These are phyloP conservation scores for Parauchenoglanis ngamensis DNA, from an alignment of 2,797 vertebrate genomes.

Conservation along the genomic window DNA sequence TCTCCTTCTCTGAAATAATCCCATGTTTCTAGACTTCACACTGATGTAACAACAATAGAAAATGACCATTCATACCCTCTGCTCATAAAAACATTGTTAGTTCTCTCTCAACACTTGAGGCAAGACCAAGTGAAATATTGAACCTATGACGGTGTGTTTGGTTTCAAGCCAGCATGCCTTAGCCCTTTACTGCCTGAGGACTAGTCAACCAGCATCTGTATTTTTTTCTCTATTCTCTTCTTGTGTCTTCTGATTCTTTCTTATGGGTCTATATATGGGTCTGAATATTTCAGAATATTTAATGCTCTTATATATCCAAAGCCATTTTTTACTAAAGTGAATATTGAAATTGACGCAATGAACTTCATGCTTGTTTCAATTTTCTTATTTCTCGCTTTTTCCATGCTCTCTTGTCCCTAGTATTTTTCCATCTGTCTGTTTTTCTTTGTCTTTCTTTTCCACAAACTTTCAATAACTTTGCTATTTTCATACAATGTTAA, in stretches of 20 bases:
- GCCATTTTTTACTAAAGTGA: background rate
- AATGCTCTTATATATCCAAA: background rate
- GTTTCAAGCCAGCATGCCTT: slow-evolving; percentile 42
- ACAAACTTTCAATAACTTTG: background rate
- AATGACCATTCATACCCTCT: slow-evolving; percentile 19
- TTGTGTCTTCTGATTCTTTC: background rate
- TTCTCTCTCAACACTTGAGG: slow-evolving; percentile 39
- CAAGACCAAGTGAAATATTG: slow-evolving; percentile 40
- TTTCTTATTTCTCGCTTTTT: background rate
- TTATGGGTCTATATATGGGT: background rate
- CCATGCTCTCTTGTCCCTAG: background rate
- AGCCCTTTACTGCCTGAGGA: slow-evolving; percentile 43
- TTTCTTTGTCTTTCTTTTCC: background rate
- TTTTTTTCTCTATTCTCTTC: slow-evolving; percentile 37
- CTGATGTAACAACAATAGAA: slow-evolving; percentile 23
- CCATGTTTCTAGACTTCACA: slow-evolving; percentile 33
- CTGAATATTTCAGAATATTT: background rate
- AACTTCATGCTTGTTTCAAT: background rate
- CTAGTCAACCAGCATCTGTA: slow-evolving; percentile 15
- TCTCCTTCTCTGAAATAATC: slow-evolving; percentile 55
- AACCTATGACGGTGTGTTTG: slow-evolving; percentile 17
- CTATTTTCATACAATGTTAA: background rate
- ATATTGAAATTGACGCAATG: background rate
- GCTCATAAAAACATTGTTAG: background rate
- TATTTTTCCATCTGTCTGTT: background rate